Percentiles rank a stretch among this genome's conserved stretches.
Conservation (phyloP, 2,797 vertebrate genomes). For the Cuniculus paca region DNA sequence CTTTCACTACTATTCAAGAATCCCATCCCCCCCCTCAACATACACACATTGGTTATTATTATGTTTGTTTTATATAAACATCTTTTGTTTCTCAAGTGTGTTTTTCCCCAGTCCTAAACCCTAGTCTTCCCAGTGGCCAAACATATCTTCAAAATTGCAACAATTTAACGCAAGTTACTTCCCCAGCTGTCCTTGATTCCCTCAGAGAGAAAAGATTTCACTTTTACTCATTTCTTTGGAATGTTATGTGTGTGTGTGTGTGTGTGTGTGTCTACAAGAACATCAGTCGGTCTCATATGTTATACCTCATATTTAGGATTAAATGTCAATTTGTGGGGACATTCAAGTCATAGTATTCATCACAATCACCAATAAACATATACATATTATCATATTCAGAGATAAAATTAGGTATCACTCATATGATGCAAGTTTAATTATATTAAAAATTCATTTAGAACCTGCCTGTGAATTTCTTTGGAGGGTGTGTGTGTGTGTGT, state of each 20-base stretch:
- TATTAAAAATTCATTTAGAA: neutral
- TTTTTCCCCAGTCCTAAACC: neutral
- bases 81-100: neutral
- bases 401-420: neutral
- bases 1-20: neutral
- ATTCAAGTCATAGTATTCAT: neutral
- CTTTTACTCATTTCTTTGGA: neutral
- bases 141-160: neutral
- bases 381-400: neutral
- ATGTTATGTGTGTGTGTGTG: fast-evolving
- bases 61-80: neutral
- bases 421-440: neutral
- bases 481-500: too few species aligned
- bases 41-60: neutral
- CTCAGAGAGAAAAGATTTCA: neutral
- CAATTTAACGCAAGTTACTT: neutral
- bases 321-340: neutral
- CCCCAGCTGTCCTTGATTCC: neutral
- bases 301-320: neutral
- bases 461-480: neutral
- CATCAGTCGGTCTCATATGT: neutral
- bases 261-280: neutral
- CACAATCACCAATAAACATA: neutral
- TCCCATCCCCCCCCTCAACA: too few species aligned
- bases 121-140: neutral